Evolutionary conservation across 2,888 invertebrate species (phyloP), one percentile per base, ranked within the genome.

Genomic region (Exephanes ischioxanthus): DNA sequence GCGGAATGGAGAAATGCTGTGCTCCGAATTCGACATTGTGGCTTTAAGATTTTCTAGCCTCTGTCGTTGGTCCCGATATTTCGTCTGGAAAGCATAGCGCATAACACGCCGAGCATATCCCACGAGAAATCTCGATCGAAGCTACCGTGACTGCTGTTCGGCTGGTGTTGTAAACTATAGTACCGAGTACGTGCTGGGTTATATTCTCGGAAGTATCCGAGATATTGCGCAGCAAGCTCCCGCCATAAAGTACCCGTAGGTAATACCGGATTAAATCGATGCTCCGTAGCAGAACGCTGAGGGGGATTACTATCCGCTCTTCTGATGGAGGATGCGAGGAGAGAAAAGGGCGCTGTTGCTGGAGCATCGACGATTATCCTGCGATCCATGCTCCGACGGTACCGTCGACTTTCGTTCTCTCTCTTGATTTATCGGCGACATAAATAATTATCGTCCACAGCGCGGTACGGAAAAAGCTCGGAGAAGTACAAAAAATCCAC

Each of bases 201-300:
- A 41, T 33, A 70, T 55, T 19, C 70, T 82, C 73, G 81, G 66
- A 85, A 82, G 78, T 75, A 79, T 81, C 68, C 73, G 73, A 68
- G 77, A 84, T 84, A 81, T 85, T 79, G 55, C 75, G 66, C 72
- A 78, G 81, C 81, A 75, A 75, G 70, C 75, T 55, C 48, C 75
- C 19, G 70, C 73, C 83, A 85, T 87, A 85, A 87, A 80, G 80
- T 87, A 83, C 80, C 85, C 73, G 45, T 83, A 70, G 55, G 77
- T 85, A 71, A 87, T 80, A 78, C 75, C 61, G 83, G 83, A 80
- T 83, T 77, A 77, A 85, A 87, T 85, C 83, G 87, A 85, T 79
- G 81, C 71, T 48, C 72, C 53, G 67, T 11, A 73, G 73, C 67
- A 53, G 58, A 22, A 71, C 33, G 70, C n/a, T 37, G 71, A 33